These are phyloP conservation scores for Rhabdornis inornatus DNA, from an alignment of 2,113 vertebrate species.

Conservation along the genomic window DNA sequence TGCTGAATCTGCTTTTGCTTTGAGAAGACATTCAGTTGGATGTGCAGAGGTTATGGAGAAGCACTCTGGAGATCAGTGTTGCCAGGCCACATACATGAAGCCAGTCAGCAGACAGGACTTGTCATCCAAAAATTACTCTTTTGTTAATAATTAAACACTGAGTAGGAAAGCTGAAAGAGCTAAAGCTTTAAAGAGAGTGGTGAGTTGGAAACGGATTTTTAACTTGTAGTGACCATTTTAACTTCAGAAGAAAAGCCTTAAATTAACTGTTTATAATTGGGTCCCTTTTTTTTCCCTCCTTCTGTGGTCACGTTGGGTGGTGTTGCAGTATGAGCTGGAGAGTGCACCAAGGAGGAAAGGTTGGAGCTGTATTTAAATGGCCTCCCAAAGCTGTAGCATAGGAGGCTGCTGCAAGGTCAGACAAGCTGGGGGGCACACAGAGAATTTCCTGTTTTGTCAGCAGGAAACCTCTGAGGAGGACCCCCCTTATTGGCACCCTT, in stretches of 20 bases:
- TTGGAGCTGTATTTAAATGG: not conserved
- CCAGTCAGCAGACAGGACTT: not conserved
- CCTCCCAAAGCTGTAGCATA: rapidly evolving
- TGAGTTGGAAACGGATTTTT: not conserved
- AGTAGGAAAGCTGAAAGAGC: not conserved
- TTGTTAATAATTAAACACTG: not conserved
- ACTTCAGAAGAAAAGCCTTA: not conserved
- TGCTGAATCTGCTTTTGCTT: not conserved
- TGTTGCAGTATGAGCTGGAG: not conserved
- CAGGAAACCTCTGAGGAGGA: not conserved
- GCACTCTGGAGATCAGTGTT: not conserved
- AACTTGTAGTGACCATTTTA: not conserved
- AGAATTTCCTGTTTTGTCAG: not conserved
- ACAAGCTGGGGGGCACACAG: not conserved
- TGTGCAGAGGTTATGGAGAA: not conserved
- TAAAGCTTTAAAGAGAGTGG: not conserved
- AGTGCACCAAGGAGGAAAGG: not conserved
- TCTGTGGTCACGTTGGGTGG: not conserved
- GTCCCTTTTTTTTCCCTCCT: not conserved
- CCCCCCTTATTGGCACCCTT: not conserved
- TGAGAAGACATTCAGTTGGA: not conserved
- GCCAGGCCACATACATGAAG: not conserved
- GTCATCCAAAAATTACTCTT: not conserved
- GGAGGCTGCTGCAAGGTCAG: not conserved
- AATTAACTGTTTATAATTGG: not conserved